Base-by-base conservation (phyloP, 1,140 invertebrate genomes). In the Phortica variegata region DNA sequence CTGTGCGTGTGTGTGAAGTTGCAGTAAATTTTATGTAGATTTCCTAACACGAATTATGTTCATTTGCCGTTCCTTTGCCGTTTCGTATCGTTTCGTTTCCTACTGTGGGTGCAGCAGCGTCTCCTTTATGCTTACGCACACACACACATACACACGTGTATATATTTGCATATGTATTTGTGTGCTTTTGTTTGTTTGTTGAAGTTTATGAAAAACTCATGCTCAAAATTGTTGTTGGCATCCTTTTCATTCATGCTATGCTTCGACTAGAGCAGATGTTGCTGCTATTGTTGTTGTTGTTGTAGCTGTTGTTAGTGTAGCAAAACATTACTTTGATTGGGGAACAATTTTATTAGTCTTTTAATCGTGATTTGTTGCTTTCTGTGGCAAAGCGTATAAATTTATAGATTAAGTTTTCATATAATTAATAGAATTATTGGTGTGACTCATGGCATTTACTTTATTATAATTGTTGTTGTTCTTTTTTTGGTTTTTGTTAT, bases 21-120 rank as follows among this genome's bases (percentile, higher is more conserved):
- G 52, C 43, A 66, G 68, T 72, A 71, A 71, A 71, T 71, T 72
- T 66, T 72, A 71, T 71, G 68, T 72, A 71, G 68, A 68, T 71
- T 71, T 71, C 46, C 62, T 58, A 59, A 72, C 58, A 59, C 63
- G 54, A 71, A 68, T 71, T 68, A 66, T 71, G 68, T 71, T 63
- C 58, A 71, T 65, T 68, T 65, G 60, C 53, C 55, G 47, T 38
- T 12, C 8, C 19, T 47, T 29, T 16, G 13, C 15, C 21, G 43
- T 26, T n/a, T n/a, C n/a, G n/a, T n/a, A n/a, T n/a, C n/a, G n/a
- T n/a, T n/a, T n/a, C n/a, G n/a, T n/a, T n/a, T n/a, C n/a, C n/a
- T n/a, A 6, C 23, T 26, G 23, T 26, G 23, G 23, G 23, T 26
- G 23, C 23, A 26, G n/a, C n/a, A n/a, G n/a, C n/a, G n/a, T n/a